Percentiles rank a stretch among this genome's conserved stretches.
Conservation (phyloP, 2,113 vertebrate genomes). For the Cacatua alba region DNA sequence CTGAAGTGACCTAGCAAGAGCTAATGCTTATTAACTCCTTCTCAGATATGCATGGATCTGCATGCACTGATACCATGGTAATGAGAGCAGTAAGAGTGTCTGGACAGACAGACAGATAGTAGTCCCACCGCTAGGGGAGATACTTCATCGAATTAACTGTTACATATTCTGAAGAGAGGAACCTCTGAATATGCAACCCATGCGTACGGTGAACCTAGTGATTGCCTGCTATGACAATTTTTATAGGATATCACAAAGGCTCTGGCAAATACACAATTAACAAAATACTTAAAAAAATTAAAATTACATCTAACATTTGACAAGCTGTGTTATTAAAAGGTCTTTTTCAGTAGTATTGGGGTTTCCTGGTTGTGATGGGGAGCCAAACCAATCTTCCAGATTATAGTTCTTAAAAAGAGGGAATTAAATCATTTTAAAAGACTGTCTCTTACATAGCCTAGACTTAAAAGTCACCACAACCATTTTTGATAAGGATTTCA, state of each 20-base stretch:
- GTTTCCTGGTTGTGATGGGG: not conserved
- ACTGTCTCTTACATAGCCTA: not conserved
- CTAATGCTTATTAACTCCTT: slow-evolving; percentile 29
- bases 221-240: not conserved
- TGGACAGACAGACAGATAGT: slow-evolving; percentile 35
- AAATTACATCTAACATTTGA: not conserved
- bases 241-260: not conserved
- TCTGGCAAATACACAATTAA: not conserved
- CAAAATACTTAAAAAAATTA: not conserved
- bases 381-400: not conserved
- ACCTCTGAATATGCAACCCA: not conserved
- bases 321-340: not conserved
- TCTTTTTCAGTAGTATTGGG: not conserved
- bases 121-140: not conserved
- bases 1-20: slow-evolving; percentile 20
- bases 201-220: not conserved
- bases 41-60: slow-evolving; percentile 11
- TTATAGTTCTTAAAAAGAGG: not conserved
- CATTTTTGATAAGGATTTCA: slow-evolving; percentile 42
- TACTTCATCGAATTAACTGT: not conserved
- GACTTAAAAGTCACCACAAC: not conserved
- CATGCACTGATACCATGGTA: not conserved
- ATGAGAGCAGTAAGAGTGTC: slow-evolving; percentile 16
- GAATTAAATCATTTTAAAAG: not conserved
- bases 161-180: not conserved